Evolutionary conservation across 2,797 vertebrate genomes (phyloP).

Genomic region (Cyclura pinguis): DNA sequence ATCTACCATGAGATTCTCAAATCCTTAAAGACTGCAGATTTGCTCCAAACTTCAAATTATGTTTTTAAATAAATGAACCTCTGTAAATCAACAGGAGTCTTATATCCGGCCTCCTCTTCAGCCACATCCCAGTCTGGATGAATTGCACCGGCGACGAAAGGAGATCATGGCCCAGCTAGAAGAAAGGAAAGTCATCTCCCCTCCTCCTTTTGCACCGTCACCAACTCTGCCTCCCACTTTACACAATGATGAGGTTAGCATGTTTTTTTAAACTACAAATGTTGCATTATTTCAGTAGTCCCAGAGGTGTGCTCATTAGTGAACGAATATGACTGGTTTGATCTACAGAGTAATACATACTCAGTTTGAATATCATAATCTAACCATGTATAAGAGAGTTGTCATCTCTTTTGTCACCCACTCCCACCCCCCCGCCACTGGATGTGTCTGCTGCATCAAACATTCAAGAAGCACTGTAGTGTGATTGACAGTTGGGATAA

Average conservation of each 20-base stretch:
- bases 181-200: constrained; percentile 96
- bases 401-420: not conserved
- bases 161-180: constrained; percentile 97
- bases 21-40: not conserved
- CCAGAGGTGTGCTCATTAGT: not conserved
- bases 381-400: not conserved
- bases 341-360: not conserved
- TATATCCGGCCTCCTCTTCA: constrained; percentile 78
- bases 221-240: constrained; percentile 92
- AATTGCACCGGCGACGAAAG: constrained; percentile 93
- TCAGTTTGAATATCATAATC: not conserved
- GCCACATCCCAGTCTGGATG: constrained; percentile 91
- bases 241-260: constrained; percentile 90
- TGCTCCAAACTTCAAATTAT: not conserved
- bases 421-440: too few relatives aligned
- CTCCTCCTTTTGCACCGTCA: constrained; percentile 94
- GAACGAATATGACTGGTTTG: not conserved
- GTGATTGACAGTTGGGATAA: not conserved
- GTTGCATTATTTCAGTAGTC: not conserved
- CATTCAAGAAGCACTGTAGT: not conserved
- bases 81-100: constrained; percentile 79
- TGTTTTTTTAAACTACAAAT: constrained; percentile 7
- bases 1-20: too few relatives aligned
- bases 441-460: too few relatives aligned
- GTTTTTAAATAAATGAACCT: not conserved